These are phyloP conservation scores for Rotaria magnacalcarata DNA, from an alignment of 2,888 invertebrate species.

Conservation along the genomic window DNA sequence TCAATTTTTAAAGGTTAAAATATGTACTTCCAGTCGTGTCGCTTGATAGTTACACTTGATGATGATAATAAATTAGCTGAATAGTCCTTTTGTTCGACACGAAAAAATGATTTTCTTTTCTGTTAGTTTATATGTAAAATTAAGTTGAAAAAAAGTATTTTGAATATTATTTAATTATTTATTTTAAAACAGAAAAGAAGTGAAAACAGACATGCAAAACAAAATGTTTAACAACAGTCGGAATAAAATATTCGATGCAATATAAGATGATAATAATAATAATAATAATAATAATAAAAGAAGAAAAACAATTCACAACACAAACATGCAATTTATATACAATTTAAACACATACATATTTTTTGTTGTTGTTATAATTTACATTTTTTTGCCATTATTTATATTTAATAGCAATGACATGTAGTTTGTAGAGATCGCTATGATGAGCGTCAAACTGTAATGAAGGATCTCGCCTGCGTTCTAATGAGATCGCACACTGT, in stretches of 20 bases:
- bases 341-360: neutral
- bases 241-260: constrained; percentile 3
- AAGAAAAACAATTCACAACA: neutral
- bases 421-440: neutral
- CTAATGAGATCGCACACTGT: constrained; percentile 4
- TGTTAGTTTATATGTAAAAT: too few species aligned
- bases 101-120: too few species aligned
- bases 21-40: too few species aligned
- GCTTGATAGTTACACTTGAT: too few species aligned
- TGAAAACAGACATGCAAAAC: neutral
- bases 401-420: neutral
- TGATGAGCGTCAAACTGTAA: neutral
- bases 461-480: constrained; percentile 25
- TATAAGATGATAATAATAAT: neutral
- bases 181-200: neutral
- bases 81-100: too few species aligned
- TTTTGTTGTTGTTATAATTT: neutral
- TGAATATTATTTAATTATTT: neutral
- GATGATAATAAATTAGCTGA: too few species aligned
- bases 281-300: neutral
- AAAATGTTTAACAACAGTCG: neutral
- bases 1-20: too few species aligned
- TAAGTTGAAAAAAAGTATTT: neutral
- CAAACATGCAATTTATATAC: constrained; percentile 8
- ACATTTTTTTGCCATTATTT: neutral